These are phyloP conservation scores for Chaenocephalus aceratus DNA, from an alignment of 2,113 vertebrate genomes.

Conservation along the genomic window DNA sequence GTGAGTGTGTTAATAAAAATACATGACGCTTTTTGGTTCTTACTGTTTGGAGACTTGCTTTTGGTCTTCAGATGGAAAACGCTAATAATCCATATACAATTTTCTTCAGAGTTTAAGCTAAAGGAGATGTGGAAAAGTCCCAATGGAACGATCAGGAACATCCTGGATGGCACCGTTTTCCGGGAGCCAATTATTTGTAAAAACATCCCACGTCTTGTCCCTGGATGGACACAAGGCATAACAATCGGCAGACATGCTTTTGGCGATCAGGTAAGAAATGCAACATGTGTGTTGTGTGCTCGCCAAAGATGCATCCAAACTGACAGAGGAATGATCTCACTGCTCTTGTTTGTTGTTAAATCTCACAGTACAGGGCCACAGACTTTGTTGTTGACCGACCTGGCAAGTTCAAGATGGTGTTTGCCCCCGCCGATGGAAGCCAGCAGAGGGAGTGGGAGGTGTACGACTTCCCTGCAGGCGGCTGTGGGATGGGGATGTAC, in stretches of 20 bases:
- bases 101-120: constrained; percentile 90
- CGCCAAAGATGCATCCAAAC: background rate
- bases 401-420: constrained; percentile 91
- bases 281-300: background rate
- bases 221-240: constrained; percentile 93
- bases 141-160: constrained; percentile 97
- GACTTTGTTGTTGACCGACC: constrained; percentile 91
- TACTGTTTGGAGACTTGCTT: background rate
- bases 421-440: constrained; percentile 88
- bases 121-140: constrained; percentile 99
- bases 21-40: background rate
- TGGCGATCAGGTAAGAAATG: constrained; percentile 90
- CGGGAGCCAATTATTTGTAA: constrained; percentile 96
- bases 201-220: constrained; percentile 95
- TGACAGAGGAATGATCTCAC: background rate
- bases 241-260: constrained; percentile 95
- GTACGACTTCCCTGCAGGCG: constrained; percentile 89
- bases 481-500: constrained; percentile 99
- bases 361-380: constrained; percentile 91
- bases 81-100: background rate
- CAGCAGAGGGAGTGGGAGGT: constrained; percentile 91
- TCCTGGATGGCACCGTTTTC: constrained; percentile 95
- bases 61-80: background rate
- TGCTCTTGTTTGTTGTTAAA: constrained; percentile 1
- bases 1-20: background rate